Conservation (phyloP, 2,113 vertebrate species). For the Psammodynastes pulverulentus region DNA sequence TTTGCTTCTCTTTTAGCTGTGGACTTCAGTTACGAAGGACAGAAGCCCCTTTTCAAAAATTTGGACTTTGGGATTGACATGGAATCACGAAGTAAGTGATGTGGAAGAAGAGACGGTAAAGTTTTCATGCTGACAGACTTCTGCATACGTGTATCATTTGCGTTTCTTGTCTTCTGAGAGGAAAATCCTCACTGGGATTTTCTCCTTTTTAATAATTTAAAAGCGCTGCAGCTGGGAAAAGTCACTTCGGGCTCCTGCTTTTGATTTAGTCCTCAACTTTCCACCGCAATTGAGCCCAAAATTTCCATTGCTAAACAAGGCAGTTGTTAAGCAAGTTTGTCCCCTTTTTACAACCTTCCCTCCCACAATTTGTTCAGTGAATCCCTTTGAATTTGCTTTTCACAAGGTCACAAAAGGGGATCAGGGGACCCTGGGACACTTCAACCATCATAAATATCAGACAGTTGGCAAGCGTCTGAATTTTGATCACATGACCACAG, state of each 20-base stretch:
- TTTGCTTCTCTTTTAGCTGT: constrained; percentile 70
- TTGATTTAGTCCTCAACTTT: neutral
- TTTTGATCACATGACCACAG: neutral
- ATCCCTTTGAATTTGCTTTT: neutral
- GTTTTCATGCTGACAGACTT: neutral
- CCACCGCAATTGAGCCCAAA: neutral
- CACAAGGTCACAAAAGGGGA: neutral
- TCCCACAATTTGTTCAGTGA: neutral
- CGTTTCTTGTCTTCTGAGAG: neutral
- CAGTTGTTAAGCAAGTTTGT: neutral
- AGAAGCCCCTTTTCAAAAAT: constrained; percentile 83
- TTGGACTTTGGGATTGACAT: constrained; percentile 92
- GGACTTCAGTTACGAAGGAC: constrained; percentile 77
- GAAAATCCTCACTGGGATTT: neutral
- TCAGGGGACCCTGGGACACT: fast-evolving
- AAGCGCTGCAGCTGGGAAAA: neutral
- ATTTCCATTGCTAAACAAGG: neutral
- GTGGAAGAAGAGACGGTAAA: neutral
- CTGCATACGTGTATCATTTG: neutral
- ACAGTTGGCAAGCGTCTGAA: neutral
- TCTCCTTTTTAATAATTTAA: no score
- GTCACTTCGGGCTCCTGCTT: neutral
- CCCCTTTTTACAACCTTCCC: neutral
- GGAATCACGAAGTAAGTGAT: constrained; percentile 85
- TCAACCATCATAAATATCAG: neutral